Percentiles rank a stretch among this genome's conserved stretches.
Evolutionary conservation across 2,797 vertebrate species (phyloP).

Genomic region (Crenichthys baileyi): DNA sequence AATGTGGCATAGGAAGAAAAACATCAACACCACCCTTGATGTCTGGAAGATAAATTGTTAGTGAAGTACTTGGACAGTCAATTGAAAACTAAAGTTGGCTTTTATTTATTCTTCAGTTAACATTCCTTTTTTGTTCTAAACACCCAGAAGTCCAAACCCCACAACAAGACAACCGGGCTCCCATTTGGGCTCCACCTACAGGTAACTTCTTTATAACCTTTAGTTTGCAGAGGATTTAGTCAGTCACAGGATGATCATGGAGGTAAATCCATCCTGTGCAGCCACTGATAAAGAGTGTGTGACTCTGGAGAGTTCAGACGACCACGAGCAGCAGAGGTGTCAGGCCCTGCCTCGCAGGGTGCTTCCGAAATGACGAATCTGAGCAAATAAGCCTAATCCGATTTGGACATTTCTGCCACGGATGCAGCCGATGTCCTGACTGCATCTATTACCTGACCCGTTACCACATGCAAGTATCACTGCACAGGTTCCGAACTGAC

Average conservation of each 20-base stretch:
- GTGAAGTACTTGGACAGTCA: neutral
- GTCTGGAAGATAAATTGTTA: neutral
- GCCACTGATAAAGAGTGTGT: constrained; percentile 47
- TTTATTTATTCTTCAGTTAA: neutral
- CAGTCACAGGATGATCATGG: constrained; percentile 20
- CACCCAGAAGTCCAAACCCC: neutral
- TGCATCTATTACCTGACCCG: constrained; percentile 28
- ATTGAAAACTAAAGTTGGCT: neutral
- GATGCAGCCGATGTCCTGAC: constrained; percentile 18
- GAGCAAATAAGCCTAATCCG: constrained; percentile 54
- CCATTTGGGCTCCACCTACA: constrained; percentile 21
- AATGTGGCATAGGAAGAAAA: neutral
- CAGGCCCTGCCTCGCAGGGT: constrained; percentile 20
- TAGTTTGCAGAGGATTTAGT: constrained; percentile 35
- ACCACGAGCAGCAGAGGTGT: constrained; percentile 18
- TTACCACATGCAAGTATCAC: constrained; percentile 1
- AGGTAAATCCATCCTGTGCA: constrained; percentile 51
- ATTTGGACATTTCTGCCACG: constrained; percentile 40
- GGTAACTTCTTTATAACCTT: constrained; percentile 16
- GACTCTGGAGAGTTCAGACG: constrained; percentile 26
- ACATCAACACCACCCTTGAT: neutral
- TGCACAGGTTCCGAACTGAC: constrained; percentile 5
- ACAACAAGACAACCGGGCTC: neutral
- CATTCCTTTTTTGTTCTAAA: neutral
- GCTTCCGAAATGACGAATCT: constrained; percentile 46